Percentiles rank a stretch among this genome's conserved stretches.
These are phyloP conservation scores for Callimorpha dominula DNA, from an alignment of 2,888 invertebrate genomes.

Conservation along the genomic window DNA sequence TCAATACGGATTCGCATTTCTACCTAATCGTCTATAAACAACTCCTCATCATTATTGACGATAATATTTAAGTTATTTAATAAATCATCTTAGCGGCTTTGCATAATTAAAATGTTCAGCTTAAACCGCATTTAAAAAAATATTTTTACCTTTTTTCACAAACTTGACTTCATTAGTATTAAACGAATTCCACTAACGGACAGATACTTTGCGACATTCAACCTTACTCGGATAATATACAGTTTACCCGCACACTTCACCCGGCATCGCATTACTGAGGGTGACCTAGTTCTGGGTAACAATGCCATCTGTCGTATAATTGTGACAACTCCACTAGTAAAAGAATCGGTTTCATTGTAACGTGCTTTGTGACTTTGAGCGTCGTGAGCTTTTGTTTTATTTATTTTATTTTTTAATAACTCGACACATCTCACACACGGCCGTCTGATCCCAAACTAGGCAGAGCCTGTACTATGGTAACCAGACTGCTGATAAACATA, in stretches of 20 bases:
- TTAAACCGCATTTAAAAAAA: background rate
- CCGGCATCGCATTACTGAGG: constrained; percentile 17
- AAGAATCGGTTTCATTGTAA: constrained; percentile 26
- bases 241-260: constrained; percentile 1
- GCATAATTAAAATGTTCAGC: background rate
- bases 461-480: no score
- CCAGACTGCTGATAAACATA: no score
- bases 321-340: constrained; percentile 41
- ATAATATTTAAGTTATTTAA: background rate
- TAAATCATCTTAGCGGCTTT: background rate
- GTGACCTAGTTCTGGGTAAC: constrained; percentile 48
- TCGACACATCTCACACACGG: no score
- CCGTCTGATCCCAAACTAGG: no score
- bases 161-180: background rate
- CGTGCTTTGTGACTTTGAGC: constrained; percentile 20
- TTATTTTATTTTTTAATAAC: background rate
- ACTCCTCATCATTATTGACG: background rate
- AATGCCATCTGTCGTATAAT: constrained; percentile 50
- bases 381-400: background rate
- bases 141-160: background rate
- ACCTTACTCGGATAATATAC: background rate
- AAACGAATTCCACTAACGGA: background rate
- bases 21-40: background rate
- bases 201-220: background rate
- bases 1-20: no score